Evolutionary conservation across 2,797 vertebrate genomes (phyloP).

Genomic region (Nothura maculosa): DNA sequence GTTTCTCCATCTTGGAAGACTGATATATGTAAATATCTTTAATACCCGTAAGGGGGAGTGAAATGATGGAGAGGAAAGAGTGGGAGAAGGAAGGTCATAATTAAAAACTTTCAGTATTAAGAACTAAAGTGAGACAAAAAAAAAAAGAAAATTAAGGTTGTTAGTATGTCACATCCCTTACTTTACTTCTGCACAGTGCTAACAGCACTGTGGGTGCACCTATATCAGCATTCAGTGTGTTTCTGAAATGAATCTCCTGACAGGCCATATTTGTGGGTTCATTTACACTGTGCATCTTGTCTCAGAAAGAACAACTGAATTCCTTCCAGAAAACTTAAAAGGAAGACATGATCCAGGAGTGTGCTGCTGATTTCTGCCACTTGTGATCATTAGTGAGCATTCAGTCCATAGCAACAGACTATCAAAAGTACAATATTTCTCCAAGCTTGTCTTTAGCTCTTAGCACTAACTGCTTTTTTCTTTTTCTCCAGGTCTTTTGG

Average conservation of each 20-base stretch:
- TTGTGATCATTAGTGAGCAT: neutral
- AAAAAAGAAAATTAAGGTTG: neutral
- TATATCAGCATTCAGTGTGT: neutral
- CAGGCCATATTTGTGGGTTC: neutral
- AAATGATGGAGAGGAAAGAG: neutral
- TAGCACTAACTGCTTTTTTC: neutral
- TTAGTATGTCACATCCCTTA: neutral
- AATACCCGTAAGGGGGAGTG: neutral
- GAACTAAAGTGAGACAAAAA: neutral
- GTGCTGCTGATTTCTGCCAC: neutral
- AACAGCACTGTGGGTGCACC: neutral
- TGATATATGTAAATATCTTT: neutral
- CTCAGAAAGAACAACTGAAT: neutral
- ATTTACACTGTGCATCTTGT: neutral
- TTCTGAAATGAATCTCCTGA: neutral
- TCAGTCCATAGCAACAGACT: neutral
- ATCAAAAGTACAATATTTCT: neutral
- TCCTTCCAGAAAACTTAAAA: neutral
- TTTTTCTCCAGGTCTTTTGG: neutral
- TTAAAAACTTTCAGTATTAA: neutral
- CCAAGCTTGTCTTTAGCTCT: neutral
- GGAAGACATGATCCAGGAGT: neutral
- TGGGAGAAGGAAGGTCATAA: fast-evolving
- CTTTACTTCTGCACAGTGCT: neutral
- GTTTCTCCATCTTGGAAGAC: neutral